phyloP scores from a whole-genome alignment of 2,888 invertebrate species.

The Eubasilissa splendida region DNA sequence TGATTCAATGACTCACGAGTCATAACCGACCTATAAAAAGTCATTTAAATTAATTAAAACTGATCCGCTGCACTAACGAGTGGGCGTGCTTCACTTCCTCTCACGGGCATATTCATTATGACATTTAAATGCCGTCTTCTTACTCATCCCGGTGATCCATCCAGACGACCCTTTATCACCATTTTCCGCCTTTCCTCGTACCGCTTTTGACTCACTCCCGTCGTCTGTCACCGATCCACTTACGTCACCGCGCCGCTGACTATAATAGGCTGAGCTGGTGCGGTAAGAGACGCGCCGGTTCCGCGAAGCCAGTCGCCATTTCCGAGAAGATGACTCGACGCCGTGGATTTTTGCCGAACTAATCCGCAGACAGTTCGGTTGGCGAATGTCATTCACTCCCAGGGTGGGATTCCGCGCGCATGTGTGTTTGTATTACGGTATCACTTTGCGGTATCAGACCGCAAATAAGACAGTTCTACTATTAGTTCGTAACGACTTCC shows the following conservation, averaged over 20 bases:
- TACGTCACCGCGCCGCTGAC: background rate
- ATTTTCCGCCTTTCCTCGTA: too few species aligned
- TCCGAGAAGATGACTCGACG: background rate
- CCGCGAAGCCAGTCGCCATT: background rate
- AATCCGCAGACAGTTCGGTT: background rate
- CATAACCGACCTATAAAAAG: too few species aligned
- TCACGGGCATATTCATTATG: too few species aligned
- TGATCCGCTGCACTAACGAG: too few species aligned
- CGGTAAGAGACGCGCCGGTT: background rate
- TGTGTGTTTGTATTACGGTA: background rate
- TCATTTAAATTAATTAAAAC: too few species aligned
- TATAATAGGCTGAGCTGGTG: background rate
- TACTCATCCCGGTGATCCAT: too few species aligned
- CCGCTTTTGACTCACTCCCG: background rate
- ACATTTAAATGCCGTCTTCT: too few species aligned
- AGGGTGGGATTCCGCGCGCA: background rate
- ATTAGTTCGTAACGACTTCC: background rate
- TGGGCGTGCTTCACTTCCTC: too few species aligned
- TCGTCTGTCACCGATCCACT: background rate
- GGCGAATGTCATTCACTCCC: conserved; percentile 10
- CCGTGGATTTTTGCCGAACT: background rate
- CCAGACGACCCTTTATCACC: too few species aligned
- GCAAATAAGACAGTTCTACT: conserved; percentile 5
- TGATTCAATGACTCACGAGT: too few species aligned
- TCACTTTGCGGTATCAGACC: background rate